A percentile compares a stretch with the other conserved stretches of the same genome.
Conservation (phyloP, 2,113 vertebrate genomes). For the Protomyctophum bolini region DNA sequence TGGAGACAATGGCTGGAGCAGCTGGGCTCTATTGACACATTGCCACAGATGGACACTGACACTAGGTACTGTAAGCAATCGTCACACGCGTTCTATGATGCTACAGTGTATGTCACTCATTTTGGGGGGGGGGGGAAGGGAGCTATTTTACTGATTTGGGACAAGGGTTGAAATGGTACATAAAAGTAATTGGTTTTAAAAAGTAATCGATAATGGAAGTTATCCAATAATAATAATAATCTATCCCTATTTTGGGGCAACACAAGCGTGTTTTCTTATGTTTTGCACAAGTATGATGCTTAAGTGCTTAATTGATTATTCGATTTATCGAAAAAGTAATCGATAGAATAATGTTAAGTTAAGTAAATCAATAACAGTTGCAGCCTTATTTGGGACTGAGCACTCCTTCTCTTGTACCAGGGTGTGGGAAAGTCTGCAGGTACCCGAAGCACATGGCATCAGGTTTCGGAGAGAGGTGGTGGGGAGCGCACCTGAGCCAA, state of each 20-base stretch:
- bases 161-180: background rate
- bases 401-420: slow-evolving; percentile 59
- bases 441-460: slow-evolving; percentile 83
- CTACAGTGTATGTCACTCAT: too few relatives aligned
- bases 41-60: slow-evolving; percentile 82
- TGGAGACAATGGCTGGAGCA: slow-evolving; percentile 70
- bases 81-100: too few relatives aligned
- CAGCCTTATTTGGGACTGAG: background rate
- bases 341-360: too few relatives aligned
- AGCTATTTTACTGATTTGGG: too few relatives aligned
- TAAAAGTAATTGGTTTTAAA: background rate
- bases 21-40: slow-evolving; percentile 78
- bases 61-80: slow-evolving; percentile 67
- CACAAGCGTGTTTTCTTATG: background rate
- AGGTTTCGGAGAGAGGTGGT: slow-evolving; percentile 82
- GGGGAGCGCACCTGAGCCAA: slow-evolving; percentile 70
- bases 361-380: too few relatives aligned
- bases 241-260: too few relatives aligned
- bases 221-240: too few relatives aligned
- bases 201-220: too few relatives aligned
- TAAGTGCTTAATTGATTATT: too few relatives aligned
- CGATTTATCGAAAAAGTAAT: too few relatives aligned
- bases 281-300: background rate
- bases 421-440: slow-evolving; percentile 65
- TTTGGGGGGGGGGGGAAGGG: too few relatives aligned